Evolutionary conservation across 2,797 vertebrate species (phyloP).

Genomic region (Chromis chromis): DNA sequence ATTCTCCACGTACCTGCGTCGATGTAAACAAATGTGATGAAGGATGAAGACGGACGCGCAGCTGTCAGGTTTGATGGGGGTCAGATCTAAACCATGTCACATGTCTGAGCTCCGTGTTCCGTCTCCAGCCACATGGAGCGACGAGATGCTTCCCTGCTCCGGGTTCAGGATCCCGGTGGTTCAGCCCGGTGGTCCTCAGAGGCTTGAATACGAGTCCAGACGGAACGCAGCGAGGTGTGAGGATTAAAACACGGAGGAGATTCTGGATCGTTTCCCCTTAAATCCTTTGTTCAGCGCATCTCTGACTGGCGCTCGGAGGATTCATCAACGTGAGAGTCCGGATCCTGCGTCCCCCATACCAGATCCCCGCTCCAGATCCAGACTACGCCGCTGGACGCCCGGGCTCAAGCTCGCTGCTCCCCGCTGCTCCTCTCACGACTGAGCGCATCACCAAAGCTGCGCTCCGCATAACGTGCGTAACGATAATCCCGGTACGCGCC

Average conservation of each 20-base stretch:
- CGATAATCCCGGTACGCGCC: slow-evolving; percentile 66
- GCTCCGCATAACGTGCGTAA: slow-evolving; percentile 71
- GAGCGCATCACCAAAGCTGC: slow-evolving; percentile 71
- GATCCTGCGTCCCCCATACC: slow-evolving; percentile 34
- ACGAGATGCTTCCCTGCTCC: slow-evolving; percentile 60
- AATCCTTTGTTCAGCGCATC: slow-evolving; percentile 77
- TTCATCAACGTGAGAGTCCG: slow-evolving; percentile 10
- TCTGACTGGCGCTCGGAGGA: slow-evolving; percentile 40
- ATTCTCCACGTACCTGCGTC: slow-evolving; percentile 77
- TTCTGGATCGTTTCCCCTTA: slow-evolving; percentile 47
- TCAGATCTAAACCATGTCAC: slow-evolving; percentile 72
- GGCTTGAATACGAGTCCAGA: slow-evolving; percentile 40
- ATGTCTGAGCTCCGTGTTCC: slow-evolving; percentile 72
- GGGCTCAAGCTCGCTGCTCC: slow-evolving; percentile 59
- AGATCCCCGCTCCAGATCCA: slow-evolving; percentile 14
- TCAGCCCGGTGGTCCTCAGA: slow-evolving; percentile 56
- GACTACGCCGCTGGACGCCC: slow-evolving; percentile 37
- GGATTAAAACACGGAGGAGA: slow-evolving; percentile 26
- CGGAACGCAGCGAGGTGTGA: slow-evolving; percentile 13
- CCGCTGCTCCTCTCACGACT: slow-evolving; percentile 58
- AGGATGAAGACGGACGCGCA: slow-evolving; percentile 56
- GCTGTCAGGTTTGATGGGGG: slow-evolving; percentile 50
- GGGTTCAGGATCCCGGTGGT: slow-evolving; percentile 31
- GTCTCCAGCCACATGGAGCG: slow-evolving; percentile 71
- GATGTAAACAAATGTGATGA: slow-evolving; percentile 70